Evolutionary conservation across 2,797 vertebrate species (phyloP), one percentile per base, ranked within the genome.

Genomic region (Tragopan temminckii): DNA sequence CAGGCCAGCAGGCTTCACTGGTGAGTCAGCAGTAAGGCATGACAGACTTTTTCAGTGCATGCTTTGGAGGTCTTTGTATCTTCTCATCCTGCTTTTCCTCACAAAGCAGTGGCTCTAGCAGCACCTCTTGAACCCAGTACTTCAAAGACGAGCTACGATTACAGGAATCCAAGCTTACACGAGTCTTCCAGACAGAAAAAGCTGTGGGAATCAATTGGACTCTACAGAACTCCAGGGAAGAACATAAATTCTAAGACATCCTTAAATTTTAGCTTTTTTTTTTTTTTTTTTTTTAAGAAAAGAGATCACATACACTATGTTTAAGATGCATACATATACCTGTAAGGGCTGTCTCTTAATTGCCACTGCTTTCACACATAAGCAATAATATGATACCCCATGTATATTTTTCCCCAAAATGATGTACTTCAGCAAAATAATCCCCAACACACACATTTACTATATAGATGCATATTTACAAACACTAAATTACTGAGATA

Each of bases 301-400:
- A 23, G 10, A 50, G 36, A 20, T 40, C 61, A 68, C 21, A 74
- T 35, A n/a, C 5, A 48, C 13, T 7, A 31, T 40, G 38, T 70
- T 70, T 40, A 24, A 33, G 33, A 80, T 84, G 29, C 2, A 3
- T 19, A 89, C 68, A 13, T 18, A 5, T 48, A 74, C 31, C 43
- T 57, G 1, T 62, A 77, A 27, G 0, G 0, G 33, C 13, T 85
- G 40, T 62, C 46, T 72, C 4, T 50, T 50, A 69, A 66, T 8
- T 52, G 35, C 66, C 61, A 33, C 2, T 77, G 43, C 42, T 80
- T 45, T 7, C 0, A 1, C 45, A 69, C 24, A 29, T 5, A 5
- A 93, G 15, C 0, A 0, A 36, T 40, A 81, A 62, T 0, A 1
- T 6, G 2, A 74, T 1, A 6, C 4, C 38, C 29, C n/a, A n/a